Evolutionary conservation across 2,888 invertebrate genomes (phyloP).

Genomic region (Scaptomyza polygonia): DNA sequence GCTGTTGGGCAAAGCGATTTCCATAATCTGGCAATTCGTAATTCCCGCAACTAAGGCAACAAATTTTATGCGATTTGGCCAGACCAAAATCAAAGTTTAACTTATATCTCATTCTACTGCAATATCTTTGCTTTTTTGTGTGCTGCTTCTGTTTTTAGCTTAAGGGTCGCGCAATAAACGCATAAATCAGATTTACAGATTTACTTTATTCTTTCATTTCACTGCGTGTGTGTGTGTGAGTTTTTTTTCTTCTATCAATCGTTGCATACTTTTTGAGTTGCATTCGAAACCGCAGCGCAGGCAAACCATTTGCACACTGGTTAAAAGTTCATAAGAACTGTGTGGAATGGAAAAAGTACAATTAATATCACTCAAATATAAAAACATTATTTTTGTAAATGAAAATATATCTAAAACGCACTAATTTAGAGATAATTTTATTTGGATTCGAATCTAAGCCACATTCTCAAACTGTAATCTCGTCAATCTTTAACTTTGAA

Average conservation of each 20-base stretch:
- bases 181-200: conserved; percentile 77
- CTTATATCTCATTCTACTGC: conserved; percentile 1
- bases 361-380: no score
- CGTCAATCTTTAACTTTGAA: no score
- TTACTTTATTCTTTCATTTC: conserved; percentile 28
- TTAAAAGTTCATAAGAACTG: not conserved
- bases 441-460: no score
- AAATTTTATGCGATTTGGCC: conserved; percentile 67
- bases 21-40: conserved; percentile 79
- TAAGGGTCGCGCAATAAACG: conserved; percentile 54
- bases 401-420: no score
- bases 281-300: conserved; percentile 32
- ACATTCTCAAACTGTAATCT: no score
- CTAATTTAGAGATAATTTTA: no score
- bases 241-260: conserved; percentile 24
- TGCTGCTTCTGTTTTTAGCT: conserved; percentile 20
- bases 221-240: no score
- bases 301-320: conserved; percentile 25
- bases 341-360: not conserved
- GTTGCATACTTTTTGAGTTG: conserved; percentile 56
- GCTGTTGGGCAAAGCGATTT: conserved; percentile 62
- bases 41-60: conserved; percentile 69
- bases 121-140: not conserved
- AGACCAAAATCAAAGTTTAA: conserved; percentile 23
- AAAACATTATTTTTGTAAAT: no score